Base-by-base conservation (phyloP, 2,797 vertebrate species). In the Melanotaenia trifasciata region DNA sequence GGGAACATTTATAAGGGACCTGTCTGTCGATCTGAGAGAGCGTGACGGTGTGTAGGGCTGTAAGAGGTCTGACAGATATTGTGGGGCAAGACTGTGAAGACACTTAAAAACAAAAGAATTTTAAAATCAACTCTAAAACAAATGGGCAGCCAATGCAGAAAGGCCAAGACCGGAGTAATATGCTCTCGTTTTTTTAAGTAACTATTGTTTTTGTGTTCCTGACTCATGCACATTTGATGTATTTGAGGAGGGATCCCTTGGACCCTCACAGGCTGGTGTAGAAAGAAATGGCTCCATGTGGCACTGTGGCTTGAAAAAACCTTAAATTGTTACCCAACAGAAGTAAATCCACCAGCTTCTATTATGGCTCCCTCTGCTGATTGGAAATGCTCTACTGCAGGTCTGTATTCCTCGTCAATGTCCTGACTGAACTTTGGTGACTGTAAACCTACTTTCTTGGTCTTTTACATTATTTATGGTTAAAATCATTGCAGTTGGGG, bases 311-410 rank as follows among this genome's bases (percentile, higher is more conserved):
- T 24, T 53, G 22, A 4, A 24, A 24, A 22, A 51, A 10, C n/a
- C 47, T 51, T 20, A 7, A 47, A 47, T 22, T 9, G 47, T 51
- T 12, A 30, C 35, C 30, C 1, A 18, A 13, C 3, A n/a, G 24
- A 45, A 20, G 43, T 20, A 5, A 4, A 14, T 53, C 18, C 3
- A 9, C 2, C 0, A 10, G 68, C 0, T 3, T 35, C 6, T 6
- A 9, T 26, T 50, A 20, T 35, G 3, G 71, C 20, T 24, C 77
- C 73, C 30, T 32, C 84, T 85, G 45, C 73, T 83, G 79, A 11
- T 5, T 1, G 5, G 26, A 63, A 14, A 9, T 26, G 11, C 14
- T 75, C n/a, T 33, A 45, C 43, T 78, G 67, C 56, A 66, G 10
- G 38, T 64, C 0, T 43, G 10, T 8, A 4, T 12, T 54, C 0